Base-by-base conservation (phyloP, 2,888 invertebrate genomes). In the Chironomus riparius region DNA sequence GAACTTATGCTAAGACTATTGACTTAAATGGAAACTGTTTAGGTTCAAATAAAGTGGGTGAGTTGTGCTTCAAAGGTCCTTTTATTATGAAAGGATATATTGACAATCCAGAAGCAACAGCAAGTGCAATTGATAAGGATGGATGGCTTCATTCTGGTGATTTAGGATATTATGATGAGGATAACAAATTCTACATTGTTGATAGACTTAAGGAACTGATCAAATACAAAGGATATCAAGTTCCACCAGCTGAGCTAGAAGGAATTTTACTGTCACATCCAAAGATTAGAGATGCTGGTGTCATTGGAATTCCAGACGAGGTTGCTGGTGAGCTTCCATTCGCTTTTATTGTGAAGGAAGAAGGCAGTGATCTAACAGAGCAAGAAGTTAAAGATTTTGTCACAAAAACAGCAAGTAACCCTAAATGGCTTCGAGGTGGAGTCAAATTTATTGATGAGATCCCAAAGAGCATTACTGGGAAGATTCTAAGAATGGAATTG, bases 131-230 rank as follows among this genome's bases (percentile, higher is more conserved):
- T 22, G 92, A 92, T 79, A 81, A 83, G 18, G 90, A 93, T 76
- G 94, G 94, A 0, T 96, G 90, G 88, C 82, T 92, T 10, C 88
- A 89, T 78, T 89, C 91, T 48, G 95, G 95, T 0, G 95, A 96
- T 82, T 85, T 95, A 78, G 95, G 91, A 0, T 93, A 92, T 82
- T 92, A 90, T 79, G 93, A 95, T 80, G 82, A 88, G 0, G 89
- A 94, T 15, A 90, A 89, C 0, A 90, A 87, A 82, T 91, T 94
- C 83, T 94, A 22, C 80, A 87, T 93, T 76, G 90, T 92, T 0
- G 94, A 92, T 81, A 83, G 94, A 78, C 82, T 92, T 18, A 94
- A 94, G 81, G 93, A 93, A 80, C 87, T 94, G 50, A 93, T 94
- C 80, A 94, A 94, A 82, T 92, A 92, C 80, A 93, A 93, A 81